Evolutionary conservation across 2,888 invertebrate genomes (phyloP).

Genomic region (Mayetiola destructor): DNA sequence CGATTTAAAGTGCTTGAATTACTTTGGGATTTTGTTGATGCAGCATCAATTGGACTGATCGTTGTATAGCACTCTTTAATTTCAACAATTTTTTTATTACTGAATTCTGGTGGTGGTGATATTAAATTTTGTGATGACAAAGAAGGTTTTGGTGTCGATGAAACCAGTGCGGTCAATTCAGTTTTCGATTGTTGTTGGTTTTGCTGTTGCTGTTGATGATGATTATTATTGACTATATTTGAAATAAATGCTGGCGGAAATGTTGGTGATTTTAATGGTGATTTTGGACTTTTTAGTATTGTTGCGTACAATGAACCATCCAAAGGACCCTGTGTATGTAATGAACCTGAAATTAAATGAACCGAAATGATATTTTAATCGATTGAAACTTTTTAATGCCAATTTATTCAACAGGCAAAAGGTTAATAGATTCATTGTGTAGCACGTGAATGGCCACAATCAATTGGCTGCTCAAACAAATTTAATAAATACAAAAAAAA

Average conservation of each 20-base stretch:
- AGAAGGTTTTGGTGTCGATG: constrained; percentile 6
- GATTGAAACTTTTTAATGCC: too few relatives aligned
- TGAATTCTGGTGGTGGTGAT: constrained; percentile 21
- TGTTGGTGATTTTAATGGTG: constrained; percentile 16
- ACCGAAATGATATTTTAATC: too few relatives aligned
- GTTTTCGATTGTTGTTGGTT: background rate
- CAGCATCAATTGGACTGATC: constrained; percentile 17
- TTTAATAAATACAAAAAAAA: too few relatives aligned
- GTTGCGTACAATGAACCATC: constrained; percentile 85
- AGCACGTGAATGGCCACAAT: too few relatives aligned
- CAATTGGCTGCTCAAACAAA: too few relatives aligned
- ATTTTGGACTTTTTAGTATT: constrained; percentile 31
- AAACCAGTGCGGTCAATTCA: background rate
- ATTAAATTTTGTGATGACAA: constrained; percentile 18
- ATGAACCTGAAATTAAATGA: constrained; percentile 18
- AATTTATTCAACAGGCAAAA: too few relatives aligned
- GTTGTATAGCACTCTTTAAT: constrained; percentile 17
- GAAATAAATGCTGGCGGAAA: constrained; percentile 12
- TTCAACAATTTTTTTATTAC: constrained; percentile 17
- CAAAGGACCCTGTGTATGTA: constrained; percentile 67
- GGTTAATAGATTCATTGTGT: too few relatives aligned
- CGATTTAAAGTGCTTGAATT: constrained; percentile 13
- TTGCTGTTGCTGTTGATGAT: too few relatives aligned
- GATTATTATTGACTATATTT: constrained; percentile 16
- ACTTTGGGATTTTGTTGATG: constrained; percentile 16